Evolutionary conservation across 1,140 invertebrate genomes (phyloP), one percentile per base, ranked within the genome.

Genomic region (Orchesella cincta): DNA sequence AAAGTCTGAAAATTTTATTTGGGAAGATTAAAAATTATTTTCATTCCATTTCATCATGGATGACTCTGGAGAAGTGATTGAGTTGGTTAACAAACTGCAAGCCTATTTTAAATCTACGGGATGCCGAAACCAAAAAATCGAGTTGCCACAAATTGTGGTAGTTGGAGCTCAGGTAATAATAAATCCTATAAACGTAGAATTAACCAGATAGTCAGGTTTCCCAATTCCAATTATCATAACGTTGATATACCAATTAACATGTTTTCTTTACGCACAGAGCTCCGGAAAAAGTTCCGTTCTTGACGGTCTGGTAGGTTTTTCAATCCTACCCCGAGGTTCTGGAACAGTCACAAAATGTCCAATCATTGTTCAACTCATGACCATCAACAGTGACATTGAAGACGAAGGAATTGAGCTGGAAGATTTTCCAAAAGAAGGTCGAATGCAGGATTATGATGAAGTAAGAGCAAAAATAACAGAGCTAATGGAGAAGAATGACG

Each of bases 111-210:
- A 14, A 14, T 39, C 34, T 3, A 73, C 71, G 8, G 71, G 62
- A 8, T 67, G 71, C 28, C 5, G 23, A 64, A 39, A 46, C 1
- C 5, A 23, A 8, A 29, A 73, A 5, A 73, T 73, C 29, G 12
- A 36, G 18, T 51, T 73, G 18, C 71, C 71, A 46, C 71, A 73
- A 51, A 73, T 73, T 28, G 71, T 73, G 1, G 71, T 73, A 18
- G 71, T 73, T 46, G 71, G 71, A 14, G 71, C 71, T 5, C 71
- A 73, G 71, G 71, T 73, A 71, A 71, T 31, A n/a, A 64, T n/a
- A n/a, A n/a, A n/a, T n/a, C n/a, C n/a, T n/a, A n/a, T n/a, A n/a
- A n/a, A n/a, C n/a, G n/a, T n/a, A n/a, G n/a, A n/a, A n/a, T n/a
- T n/a, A n/a, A n/a, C n/a, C n/a, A n/a, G n/a, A n/a, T n/a, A n/a